Percentiles rank a stretch among this genome's conserved stretches.
Evolutionary conservation across 2,797 vertebrate species (phyloP).

Genomic region (Girardinus metallicus): DNA sequence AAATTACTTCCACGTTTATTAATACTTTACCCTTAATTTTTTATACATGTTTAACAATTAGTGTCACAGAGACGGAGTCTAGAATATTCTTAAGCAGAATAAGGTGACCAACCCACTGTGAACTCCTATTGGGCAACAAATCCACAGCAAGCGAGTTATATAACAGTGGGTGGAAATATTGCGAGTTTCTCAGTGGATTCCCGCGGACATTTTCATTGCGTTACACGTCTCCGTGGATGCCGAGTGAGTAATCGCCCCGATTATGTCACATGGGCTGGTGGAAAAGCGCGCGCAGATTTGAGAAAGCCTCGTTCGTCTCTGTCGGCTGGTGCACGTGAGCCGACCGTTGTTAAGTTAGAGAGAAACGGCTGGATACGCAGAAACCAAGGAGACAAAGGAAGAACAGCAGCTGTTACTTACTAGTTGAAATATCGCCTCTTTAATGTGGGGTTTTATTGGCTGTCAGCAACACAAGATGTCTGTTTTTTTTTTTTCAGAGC

Average conservation of each 20-base stretch:
- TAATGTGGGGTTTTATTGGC: background rate
- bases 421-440: background rate
- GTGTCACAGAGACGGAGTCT: background rate
- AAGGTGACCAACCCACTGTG: slow-evolving; percentile 4
- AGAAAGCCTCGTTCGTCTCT: slow-evolving; percentile 4
- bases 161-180: slow-evolving; percentile 39
- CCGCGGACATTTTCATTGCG: slow-evolving; percentile 15
- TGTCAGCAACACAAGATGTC: background rate
- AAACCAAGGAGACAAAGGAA: too few species aligned
- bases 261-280: slow-evolving; percentile 30
- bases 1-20: background rate
- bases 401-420: too few species aligned
- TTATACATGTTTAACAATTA: background rate
- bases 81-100: background rate
- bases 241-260: slow-evolving; percentile 31
- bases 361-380: background rate
- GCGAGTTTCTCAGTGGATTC: slow-evolving; percentile 26
- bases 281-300: slow-evolving; percentile 69
- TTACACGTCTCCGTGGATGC: slow-evolving; percentile 40
- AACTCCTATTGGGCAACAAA: background rate
- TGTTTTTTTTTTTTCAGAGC: slow-evolving; percentile 10
- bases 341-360: background rate
- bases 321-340: slow-evolving; percentile 60
- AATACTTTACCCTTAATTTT: background rate
- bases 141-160: slow-evolving; percentile 1